phyloP scores from a whole-genome alignment of 1,140 invertebrate genomes.

The Microplitis demolitor region DNA sequence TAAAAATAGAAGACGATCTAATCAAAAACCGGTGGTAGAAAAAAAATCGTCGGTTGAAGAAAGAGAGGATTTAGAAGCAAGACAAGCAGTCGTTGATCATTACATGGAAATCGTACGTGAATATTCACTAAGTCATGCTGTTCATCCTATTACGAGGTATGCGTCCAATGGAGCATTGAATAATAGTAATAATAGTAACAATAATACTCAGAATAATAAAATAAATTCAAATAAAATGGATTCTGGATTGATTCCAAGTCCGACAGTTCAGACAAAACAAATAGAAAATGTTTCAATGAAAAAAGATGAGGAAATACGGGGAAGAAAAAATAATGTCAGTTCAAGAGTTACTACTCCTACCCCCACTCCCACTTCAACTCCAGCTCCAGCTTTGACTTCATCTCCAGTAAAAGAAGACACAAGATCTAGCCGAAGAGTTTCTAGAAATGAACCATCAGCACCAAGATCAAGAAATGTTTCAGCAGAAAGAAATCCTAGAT shows the following conservation, averaged over 20 bases:
- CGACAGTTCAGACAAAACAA: constrained; percentile 22
- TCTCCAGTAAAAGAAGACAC: constrained; percentile 32
- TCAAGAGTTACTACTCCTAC: constrained; percentile 35
- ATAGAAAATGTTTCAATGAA: constrained; percentile 1
- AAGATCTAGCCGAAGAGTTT: constrained; percentile 26
- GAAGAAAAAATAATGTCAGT: constrained; percentile 12
- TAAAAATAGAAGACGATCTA: constrained; percentile 52
- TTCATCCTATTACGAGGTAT: constrained; percentile 28
- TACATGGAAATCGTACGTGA: constrained; percentile 80
- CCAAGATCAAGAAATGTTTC: constrained; percentile 43
- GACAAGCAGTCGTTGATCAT: constrained; percentile 71
- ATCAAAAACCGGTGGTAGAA: constrained; percentile 29
- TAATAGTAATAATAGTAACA: background rate
- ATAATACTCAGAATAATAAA: background rate
- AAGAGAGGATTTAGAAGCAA: constrained; percentile 67
- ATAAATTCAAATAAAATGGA: constrained; percentile 5
- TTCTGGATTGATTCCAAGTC: constrained; percentile 17
- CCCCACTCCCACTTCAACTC: background rate
- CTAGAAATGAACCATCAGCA: constrained; percentile 40
- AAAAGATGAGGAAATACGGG: constrained; percentile 8
- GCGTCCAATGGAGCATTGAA: background rate
- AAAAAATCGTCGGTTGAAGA: constrained; percentile 54
- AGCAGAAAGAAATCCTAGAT: constrained; percentile 29
- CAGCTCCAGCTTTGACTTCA: constrained; percentile 24
- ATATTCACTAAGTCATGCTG: constrained; percentile 52